Evolutionary conservation across 2,797 vertebrate genomes (phyloP).

Genomic region (Gouania willdenowi): DNA sequence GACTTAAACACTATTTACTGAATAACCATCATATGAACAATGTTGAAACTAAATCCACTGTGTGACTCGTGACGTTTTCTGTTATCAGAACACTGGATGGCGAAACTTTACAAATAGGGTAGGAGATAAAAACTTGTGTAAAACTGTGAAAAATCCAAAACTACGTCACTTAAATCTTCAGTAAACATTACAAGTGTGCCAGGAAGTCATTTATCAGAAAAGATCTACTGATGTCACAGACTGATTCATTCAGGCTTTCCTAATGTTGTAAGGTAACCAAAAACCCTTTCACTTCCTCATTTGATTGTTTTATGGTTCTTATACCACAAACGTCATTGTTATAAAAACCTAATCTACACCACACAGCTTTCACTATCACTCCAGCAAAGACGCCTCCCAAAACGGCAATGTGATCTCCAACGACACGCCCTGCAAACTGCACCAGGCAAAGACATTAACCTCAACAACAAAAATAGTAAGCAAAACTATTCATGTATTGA

Average conservation of each 20-base stretch:
- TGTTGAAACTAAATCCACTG: too few relatives aligned
- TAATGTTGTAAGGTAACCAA: conserved; percentile 9
- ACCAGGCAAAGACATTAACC: neutral
- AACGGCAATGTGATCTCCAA: conserved; percentile 23
- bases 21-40: too few relatives aligned
- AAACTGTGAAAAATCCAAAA: too few relatives aligned
- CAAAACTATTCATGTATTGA: too few relatives aligned
- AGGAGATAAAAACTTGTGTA: too few relatives aligned
- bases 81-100: too few relatives aligned
- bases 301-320: too few relatives aligned
- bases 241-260: conserved; percentile 2
- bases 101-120: too few relatives aligned
- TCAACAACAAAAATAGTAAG: neutral
- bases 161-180: too few relatives aligned
- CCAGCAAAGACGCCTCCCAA: conserved; percentile 63
- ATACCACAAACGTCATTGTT: conserved; percentile 1
- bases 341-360: conserved; percentile 40
- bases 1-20: too few relatives aligned
- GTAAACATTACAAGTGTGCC: neutral
- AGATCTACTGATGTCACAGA: neutral
- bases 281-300: neutral
- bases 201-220: neutral
- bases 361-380: conserved; percentile 54
- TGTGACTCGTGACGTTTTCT: too few relatives aligned
- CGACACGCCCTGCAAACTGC: conserved; percentile 1